A percentile compares a stretch with the other conserved stretches of the same genome.
Evolutionary conservation across 2,113 vertebrate species (phyloP).

Genomic region (Isichthys henryi): DNA sequence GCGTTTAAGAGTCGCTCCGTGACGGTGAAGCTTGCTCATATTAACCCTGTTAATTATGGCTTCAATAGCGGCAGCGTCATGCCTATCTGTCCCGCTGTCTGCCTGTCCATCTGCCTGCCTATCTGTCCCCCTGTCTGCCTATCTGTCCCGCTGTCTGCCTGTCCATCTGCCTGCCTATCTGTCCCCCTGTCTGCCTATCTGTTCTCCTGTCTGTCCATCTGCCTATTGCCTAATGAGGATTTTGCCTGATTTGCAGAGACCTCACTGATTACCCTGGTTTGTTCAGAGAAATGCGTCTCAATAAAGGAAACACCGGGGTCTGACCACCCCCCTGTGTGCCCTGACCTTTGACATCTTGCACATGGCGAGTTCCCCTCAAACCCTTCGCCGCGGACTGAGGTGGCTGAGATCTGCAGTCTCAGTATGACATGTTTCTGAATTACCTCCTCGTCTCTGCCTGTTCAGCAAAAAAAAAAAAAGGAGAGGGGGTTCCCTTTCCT

Average conservation of each 20-base stretch:
- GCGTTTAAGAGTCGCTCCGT: background rate
- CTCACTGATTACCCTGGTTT: background rate
- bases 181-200: background rate
- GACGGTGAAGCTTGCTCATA: background rate
- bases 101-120: background rate
- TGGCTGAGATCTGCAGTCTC: background rate
- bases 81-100: background rate
- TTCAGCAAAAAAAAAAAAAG: background rate
- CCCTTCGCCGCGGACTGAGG: background rate
- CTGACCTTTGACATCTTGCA: background rate
- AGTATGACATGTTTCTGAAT: background rate
- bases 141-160: too few species aligned
- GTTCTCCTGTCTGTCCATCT: background rate
- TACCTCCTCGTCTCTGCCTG: background rate
- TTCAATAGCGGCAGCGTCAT: background rate
- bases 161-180: background rate
- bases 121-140: too few species aligned
- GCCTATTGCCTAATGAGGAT: background rate
- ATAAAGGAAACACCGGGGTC: background rate
- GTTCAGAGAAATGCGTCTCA: background rate
- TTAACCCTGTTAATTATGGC: background rate
- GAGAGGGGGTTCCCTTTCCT: background rate
- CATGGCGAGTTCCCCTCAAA: background rate
- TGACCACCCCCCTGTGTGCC: background rate
- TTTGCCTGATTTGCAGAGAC: background rate